These are phyloP conservation scores for Sminthurinus aureus DNA, from an alignment of 2,888 invertebrate species.

Conservation along the genomic window DNA sequence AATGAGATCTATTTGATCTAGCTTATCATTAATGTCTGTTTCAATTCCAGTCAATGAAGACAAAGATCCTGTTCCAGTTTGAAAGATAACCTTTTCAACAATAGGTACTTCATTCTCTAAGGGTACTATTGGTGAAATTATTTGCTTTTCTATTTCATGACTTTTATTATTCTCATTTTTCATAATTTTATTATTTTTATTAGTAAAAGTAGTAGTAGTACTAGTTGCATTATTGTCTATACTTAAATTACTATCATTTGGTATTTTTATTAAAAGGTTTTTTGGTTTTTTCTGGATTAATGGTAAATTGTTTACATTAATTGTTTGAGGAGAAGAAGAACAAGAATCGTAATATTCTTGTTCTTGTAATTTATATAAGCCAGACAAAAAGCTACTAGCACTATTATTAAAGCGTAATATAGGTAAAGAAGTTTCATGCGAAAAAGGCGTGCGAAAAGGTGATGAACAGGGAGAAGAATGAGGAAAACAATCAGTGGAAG, in stretches of 20 bases:
- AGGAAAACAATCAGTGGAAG: not conserved
- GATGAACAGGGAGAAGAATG: slow-evolving; percentile 5
- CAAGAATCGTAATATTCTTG: not conserved
- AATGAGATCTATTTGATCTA: slow-evolving; percentile 17
- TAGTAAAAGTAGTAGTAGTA: not conserved
- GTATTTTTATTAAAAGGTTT: no score
- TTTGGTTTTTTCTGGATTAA: no score
- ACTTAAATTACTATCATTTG: not conserved
- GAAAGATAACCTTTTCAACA: slow-evolving; percentile 25
- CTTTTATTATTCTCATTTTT: not conserved
- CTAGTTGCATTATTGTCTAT: not conserved
- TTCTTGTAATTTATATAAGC: not conserved
- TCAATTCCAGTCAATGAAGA: slow-evolving; percentile 24
- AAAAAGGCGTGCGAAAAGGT: slow-evolving; percentile 30
- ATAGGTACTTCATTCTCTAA: not conserved
- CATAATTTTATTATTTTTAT: not conserved
- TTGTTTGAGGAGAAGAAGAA: no score
- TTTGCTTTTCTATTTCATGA: not conserved
- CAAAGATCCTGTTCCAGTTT: slow-evolving; percentile 25
- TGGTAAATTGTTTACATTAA: no score
- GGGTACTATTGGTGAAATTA: no score
- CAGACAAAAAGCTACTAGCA: slow-evolving; percentile 19
- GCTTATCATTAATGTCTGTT: slow-evolving; percentile 16
- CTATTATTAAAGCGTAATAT: slow-evolving; percentile 3
- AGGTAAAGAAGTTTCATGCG: slow-evolving; percentile 14